These are phyloP conservation scores for Phymanthus crucifer DNA, from an alignment of 92 coral and sea anemone species.

Conservation along the genomic window DNA sequence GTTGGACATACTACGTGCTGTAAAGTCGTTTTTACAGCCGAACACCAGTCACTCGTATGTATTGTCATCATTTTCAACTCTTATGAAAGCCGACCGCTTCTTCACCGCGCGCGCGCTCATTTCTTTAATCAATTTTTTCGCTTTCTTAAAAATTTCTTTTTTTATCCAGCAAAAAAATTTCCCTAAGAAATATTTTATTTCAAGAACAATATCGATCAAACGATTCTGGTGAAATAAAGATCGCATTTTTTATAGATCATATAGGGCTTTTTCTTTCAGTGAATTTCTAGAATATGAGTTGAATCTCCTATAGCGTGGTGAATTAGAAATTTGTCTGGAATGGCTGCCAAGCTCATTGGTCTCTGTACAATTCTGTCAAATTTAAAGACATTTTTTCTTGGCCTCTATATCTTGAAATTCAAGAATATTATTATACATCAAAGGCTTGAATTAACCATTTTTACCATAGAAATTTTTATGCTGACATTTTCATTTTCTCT, in stretches of 20 bases:
- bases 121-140: background rate
- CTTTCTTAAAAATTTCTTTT: background rate
- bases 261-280: no score
- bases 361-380: no score
- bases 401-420: background rate
- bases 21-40: slow-evolving; percentile 63
- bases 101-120: background rate
- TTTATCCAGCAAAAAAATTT: no score
- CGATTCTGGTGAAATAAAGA: no score
- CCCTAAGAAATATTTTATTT: no score
- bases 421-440: background rate
- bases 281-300: no score
- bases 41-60: slow-evolving; percentile 49
- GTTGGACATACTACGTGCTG: slow-evolving; percentile 51
- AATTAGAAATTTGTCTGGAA: no score
- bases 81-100: background rate
- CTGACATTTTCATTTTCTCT: background rate
- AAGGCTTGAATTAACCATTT: background rate
- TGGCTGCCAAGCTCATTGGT: no score
- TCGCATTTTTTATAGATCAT: no score
- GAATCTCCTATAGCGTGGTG: no score
- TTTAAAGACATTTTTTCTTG: background rate
- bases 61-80: background rate
- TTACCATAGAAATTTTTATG: background rate
- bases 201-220: no score